Evolutionary conservation across 1,140 invertebrate genomes (phyloP).

Genomic region (Lasioglossum baleicum): DNA sequence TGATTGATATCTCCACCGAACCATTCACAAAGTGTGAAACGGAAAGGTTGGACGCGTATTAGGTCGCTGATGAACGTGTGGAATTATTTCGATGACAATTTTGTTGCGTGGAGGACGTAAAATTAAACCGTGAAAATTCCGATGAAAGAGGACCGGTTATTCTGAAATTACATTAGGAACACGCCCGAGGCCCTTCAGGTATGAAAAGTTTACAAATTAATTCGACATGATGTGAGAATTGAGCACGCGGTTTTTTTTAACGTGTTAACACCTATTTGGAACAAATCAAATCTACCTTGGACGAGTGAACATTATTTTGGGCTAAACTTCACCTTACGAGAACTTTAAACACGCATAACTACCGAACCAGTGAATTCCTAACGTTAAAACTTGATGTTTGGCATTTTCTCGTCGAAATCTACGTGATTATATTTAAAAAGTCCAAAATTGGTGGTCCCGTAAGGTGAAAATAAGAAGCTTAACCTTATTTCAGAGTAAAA

Average conservation of each 20-base stretch:
- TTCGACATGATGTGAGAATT: background rate
- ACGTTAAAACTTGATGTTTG: no score
- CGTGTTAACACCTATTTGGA: background rate
- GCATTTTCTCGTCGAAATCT: no score
- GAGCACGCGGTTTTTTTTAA: background rate
- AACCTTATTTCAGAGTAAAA: no score
- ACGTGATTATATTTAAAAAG: no score
- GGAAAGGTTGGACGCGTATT: background rate
- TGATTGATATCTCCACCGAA: background rate
- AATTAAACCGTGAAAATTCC: conserved; percentile 1
- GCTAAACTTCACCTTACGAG: no score
- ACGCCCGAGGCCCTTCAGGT: background rate
- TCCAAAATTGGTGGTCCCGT: no score
- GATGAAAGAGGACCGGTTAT: background rate
- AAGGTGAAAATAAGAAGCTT: no score
- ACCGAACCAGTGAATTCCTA: no score
- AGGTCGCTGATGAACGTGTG: background rate
- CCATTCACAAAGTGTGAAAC: background rate
- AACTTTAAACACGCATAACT: no score
- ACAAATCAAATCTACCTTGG: background rate
- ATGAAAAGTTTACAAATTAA: background rate
- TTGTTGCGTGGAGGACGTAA: background rate
- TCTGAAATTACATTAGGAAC: background rate
- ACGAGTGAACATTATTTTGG: background rate
- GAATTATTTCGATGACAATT: conserved; percentile 8